Evolutionary conservation across 1,140 invertebrate species (phyloP).

Genomic region (Meloidogyne chitwoodi): DNA sequence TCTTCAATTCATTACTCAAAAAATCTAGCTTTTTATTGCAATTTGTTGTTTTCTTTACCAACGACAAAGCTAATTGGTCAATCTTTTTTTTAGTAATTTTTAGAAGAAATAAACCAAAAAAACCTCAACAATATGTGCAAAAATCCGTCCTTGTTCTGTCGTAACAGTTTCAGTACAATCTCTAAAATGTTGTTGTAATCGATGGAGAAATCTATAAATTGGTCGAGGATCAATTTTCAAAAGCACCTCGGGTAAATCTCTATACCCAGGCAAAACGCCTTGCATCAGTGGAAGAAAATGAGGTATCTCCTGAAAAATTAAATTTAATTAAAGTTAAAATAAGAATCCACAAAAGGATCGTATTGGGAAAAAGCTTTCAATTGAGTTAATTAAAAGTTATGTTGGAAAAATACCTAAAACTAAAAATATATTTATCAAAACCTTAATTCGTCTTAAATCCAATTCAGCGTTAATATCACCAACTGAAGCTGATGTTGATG

Average conservation of each 20-base stretch:
- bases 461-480: conserved; percentile 44
- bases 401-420: too few relatives aligned
- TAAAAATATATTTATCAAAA: too few relatives aligned
- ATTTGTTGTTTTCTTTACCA: conserved; percentile 10
- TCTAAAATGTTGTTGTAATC: conserved; percentile 44
- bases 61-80: conserved; percentile 15
- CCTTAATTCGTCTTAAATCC: conserved; percentile 42
- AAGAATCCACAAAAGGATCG: too few relatives aligned
- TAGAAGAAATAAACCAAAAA: not conserved
- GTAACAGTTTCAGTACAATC: conserved; percentile 38
- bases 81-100: conserved; percentile 17
- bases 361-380: too few relatives aligned
- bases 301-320: conserved; percentile 43
- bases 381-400: too few relatives aligned
- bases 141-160: conserved; percentile 29
- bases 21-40: conserved; percentile 23
- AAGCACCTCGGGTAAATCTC: conserved; percentile 41
- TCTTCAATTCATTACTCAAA: conserved; percentile 25
- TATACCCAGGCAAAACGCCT: conserved; percentile 39
- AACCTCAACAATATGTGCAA: conserved; percentile 39
- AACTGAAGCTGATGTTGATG: conserved; percentile 11
- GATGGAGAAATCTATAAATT: conserved; percentile 39
- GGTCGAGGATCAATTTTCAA: conserved; percentile 42
- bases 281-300: conserved; percentile 43
- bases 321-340: not conserved